Evolutionary conservation across 2,888 invertebrate species (phyloP).

Genomic region (Diarsia rubi): DNA sequence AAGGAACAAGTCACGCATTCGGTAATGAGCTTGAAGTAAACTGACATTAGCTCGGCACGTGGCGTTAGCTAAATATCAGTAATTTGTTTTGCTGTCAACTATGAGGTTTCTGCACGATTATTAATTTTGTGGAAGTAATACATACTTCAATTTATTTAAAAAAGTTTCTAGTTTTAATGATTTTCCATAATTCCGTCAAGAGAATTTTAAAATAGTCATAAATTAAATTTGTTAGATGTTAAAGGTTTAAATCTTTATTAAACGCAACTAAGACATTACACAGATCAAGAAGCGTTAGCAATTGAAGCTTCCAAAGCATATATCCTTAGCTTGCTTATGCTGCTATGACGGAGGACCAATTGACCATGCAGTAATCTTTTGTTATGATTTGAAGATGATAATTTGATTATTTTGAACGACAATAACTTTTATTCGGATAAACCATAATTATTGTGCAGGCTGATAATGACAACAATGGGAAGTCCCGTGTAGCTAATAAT

Average conservation of each 20-base stretch:
- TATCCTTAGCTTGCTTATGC: neutral
- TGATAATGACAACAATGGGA: neutral
- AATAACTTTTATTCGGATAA: neutral
- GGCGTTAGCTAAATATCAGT: conserved; percentile 17
- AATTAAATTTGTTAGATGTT: too few species aligned
- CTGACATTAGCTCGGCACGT: conserved; percentile 32
- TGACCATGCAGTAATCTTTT: neutral
- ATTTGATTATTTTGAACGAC: too few species aligned
- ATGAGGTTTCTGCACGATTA: conserved; percentile 39
- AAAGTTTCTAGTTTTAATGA: neutral
- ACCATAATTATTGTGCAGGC: neutral
- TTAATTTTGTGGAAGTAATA: conserved; percentile 4
- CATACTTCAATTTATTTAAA: neutral
- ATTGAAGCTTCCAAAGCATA: neutral
- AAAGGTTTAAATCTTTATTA: too few species aligned
- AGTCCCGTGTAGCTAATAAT: neutral
- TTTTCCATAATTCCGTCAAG: neutral
- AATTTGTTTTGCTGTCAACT: conserved; percentile 46
- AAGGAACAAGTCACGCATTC: conserved; percentile 34
- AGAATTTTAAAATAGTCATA: too few species aligned
- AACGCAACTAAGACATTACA: too few species aligned
- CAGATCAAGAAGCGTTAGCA: too few species aligned
- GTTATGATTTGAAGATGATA: too few species aligned
- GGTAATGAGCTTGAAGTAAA: conserved; percentile 40
- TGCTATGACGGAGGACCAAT: too few species aligned